phyloP scores from a whole-genome alignment of 2,888 invertebrate species.

The Lysandra coridon region DNA sequence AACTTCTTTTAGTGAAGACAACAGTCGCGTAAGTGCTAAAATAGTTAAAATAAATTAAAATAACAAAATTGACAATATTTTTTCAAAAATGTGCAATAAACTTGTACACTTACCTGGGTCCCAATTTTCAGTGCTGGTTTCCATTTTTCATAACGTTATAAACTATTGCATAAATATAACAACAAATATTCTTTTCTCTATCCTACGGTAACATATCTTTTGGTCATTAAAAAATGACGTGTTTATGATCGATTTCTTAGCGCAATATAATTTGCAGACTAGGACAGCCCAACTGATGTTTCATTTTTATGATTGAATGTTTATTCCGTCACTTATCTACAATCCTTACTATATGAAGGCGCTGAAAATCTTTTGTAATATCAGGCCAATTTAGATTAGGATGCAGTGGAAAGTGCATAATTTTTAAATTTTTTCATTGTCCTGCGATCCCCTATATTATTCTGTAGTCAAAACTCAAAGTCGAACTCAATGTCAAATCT shows the following conservation, averaged over 20 bases:
- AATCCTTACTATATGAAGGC: background rate
- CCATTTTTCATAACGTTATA: slow-evolving; percentile 38
- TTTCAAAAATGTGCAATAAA: background rate
- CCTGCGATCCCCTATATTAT: background rate
- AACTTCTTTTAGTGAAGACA: slow-evolving; percentile 91
- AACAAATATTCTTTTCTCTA: background rate
- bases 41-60: slow-evolving; percentile 41
- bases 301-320: background rate
- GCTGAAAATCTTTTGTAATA: background rate
- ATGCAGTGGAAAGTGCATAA: slow-evolving; percentile 4
- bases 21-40: slow-evolving; percentile 88
- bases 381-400: background rate
- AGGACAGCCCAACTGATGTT: slow-evolving; percentile 5
- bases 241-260: slow-evolving; percentile 26
- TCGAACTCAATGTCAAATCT: too few relatives aligned
- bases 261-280: slow-evolving; percentile 11
- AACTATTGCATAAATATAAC: slow-evolving; percentile 17
- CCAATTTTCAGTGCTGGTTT: slow-evolving; percentile 60
- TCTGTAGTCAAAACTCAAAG: background rate
- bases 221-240: slow-evolving; percentile 11
- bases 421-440: slow-evolving; percentile 16
- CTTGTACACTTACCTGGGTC: slow-evolving; percentile 61
- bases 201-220: slow-evolving; percentile 21
- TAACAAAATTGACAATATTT: slow-evolving; percentile 9
- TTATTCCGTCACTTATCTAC: background rate